These are phyloP conservation scores for Empis stercorea DNA, from an alignment of 2,888 invertebrate genomes.

Conservation along the genomic window DNA sequence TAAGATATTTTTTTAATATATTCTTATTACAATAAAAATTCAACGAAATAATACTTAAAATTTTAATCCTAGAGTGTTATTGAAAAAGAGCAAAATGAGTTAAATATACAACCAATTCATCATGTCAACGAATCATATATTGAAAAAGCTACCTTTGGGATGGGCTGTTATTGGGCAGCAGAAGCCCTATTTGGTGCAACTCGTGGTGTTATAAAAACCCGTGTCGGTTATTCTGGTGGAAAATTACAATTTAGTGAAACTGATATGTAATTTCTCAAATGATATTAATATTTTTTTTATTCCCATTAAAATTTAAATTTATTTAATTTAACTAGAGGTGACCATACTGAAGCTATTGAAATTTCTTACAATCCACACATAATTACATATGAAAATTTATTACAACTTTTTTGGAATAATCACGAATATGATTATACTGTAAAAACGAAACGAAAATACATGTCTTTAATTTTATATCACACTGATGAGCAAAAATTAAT, in stretches of 20 bases:
- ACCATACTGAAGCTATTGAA: constrained; percentile 83
- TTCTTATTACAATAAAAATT: too few species aligned
- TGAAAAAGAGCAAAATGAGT: constrained; percentile 4
- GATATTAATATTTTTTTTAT: not conserved
- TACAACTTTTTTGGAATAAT: constrained; percentile 74
- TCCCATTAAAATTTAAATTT: too few species aligned
- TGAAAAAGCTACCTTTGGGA: constrained; percentile 59
- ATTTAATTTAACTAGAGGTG: too few species aligned
- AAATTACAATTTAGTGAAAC: constrained; percentile 62
- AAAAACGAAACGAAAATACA: constrained; percentile 67
- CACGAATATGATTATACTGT: constrained; percentile 70
- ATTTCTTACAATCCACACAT: constrained; percentile 69
- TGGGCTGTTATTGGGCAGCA: constrained; percentile 82
- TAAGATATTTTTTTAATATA: too few species aligned
- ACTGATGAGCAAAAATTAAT: constrained; percentile 61
- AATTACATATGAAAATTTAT: constrained; percentile 53
- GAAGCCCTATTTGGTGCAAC: constrained; percentile 57
- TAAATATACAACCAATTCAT: constrained; percentile 8
- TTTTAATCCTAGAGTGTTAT: not conserved
- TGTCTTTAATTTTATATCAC: constrained; percentile 74
- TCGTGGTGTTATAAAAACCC: constrained; percentile 60
- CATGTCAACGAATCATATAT: constrained; percentile 9
- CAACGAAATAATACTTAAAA: not conserved
- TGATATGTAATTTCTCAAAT: constrained; percentile 49
- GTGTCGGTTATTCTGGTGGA: constrained; percentile 82